A percentile compares a stretch with the other conserved stretches of the same genome.
Conservation (phyloP, 2,888 invertebrate species). For the Cheiracanthium punctorium region DNA sequence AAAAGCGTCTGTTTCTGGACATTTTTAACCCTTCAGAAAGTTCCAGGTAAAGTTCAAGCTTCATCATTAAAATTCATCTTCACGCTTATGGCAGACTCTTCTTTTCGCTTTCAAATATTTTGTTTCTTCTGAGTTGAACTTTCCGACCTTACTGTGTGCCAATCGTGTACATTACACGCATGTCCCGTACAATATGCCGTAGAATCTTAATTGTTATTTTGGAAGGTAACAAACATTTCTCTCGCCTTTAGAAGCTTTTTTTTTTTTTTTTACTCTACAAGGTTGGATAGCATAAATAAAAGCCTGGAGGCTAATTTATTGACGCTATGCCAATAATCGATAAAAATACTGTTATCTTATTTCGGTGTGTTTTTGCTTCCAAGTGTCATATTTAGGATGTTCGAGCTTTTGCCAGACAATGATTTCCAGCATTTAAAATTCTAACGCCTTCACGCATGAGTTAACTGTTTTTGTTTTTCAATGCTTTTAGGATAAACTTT, state of each 20-base stretch:
- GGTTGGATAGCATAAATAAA: no score
- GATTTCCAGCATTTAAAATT: no score
- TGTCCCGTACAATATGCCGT: background rate
- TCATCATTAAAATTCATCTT: constrained; percentile 20
- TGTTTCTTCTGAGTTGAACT: background rate
- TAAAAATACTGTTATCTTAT: background rate
- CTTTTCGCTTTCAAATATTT: constrained; percentile 10
- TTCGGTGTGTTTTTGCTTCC: no score
- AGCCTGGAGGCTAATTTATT: no score
- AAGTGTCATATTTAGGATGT: no score
- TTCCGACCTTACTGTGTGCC: constrained; percentile 1
- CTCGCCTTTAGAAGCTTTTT: background rate
- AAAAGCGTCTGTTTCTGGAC: background rate
- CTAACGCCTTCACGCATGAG: no score
- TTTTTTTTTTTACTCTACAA: background rate
- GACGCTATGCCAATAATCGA: background rate
- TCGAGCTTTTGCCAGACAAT: no score
- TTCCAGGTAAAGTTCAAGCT: background rate
- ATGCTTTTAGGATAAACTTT: no score
- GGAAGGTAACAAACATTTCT: constrained; percentile 1
- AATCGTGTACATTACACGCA: background rate
- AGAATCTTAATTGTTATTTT: constrained; percentile 24
- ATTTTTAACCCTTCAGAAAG: constrained; percentile 8
- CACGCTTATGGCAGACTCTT: constrained; percentile 4
- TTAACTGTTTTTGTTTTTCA: no score